Percentiles rank a stretch among this genome's conserved stretches.
phyloP scores from a whole-genome alignment of 2,888 invertebrate species.

The Pristionchus maxplancki region DNA sequence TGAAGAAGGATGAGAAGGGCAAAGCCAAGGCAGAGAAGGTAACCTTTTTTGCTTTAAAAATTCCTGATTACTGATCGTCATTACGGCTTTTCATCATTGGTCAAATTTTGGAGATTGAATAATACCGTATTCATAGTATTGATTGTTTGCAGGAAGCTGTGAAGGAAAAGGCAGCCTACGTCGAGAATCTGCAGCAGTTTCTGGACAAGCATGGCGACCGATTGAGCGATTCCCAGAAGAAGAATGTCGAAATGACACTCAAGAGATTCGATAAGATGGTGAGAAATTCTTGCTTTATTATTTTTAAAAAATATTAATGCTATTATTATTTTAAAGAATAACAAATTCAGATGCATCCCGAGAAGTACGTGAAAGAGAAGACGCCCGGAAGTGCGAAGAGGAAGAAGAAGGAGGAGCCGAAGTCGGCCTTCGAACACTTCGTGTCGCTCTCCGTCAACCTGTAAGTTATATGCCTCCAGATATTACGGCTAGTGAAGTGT shows the following conservation, averaged over 20 bases:
- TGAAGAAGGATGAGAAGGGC: slow-evolving; percentile 26
- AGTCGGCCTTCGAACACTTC: slow-evolving; percentile 23
- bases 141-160: slow-evolving; percentile 13
- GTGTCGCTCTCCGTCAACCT: background rate
- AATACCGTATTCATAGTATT: no score
- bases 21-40: slow-evolving; percentile 46
- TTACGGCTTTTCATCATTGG: no score
- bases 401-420: slow-evolving; percentile 12
- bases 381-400: background rate
- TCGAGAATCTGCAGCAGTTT: background rate
- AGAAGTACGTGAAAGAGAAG: slow-evolving; percentile 40
- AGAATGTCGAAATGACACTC: background rate
- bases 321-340: no score
- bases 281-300: background rate
- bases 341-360: slow-evolving; percentile 41
- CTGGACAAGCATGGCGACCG: background rate
- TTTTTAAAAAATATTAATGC: no score
- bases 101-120: no score
- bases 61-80: background rate
- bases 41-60: background rate
- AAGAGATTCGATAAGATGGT: background rate
- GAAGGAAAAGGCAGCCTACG: background rate
- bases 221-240: background rate
- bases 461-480: slow-evolving; percentile 4
- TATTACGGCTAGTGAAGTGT: no score